phyloP scores from a whole-genome alignment of 1,140 invertebrate species.

The Pissodes strobi region DNA sequence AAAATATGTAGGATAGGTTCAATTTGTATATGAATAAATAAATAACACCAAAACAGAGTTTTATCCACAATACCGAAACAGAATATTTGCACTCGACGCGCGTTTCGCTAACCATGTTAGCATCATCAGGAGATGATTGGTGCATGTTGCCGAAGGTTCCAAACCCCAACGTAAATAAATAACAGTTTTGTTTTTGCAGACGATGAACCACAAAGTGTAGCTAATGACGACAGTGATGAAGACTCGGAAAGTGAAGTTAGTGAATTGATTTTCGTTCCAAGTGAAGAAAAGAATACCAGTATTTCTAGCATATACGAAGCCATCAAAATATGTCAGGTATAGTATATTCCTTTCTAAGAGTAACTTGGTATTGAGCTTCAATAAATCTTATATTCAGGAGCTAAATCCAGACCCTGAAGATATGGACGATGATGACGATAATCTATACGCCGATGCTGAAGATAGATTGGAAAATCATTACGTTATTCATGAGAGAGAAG shows the following conservation, averaged over 20 bases:
- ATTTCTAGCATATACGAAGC: constrained; percentile 70
- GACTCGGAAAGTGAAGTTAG: constrained; percentile 60
- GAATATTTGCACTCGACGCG: no score
- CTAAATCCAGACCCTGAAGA: constrained; percentile 53
- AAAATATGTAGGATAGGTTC: no score
- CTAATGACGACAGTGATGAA: constrained; percentile 59
- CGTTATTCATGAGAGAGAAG: constrained; percentile 38
- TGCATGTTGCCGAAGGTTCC: no score
- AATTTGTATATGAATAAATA: no score
- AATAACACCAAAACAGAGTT: no score
- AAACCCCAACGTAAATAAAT: no score
- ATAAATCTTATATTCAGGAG: constrained; percentile 43
- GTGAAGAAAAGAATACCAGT: constrained; percentile 59
- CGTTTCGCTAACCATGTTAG: no score
- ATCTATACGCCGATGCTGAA: constrained; percentile 48
- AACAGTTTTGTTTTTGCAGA: no score
- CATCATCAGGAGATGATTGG: background rate
- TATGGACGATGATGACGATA: constrained; percentile 49
- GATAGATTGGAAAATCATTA: constrained; percentile 45
- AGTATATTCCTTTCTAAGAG: background rate
- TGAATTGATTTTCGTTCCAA: constrained; percentile 72
- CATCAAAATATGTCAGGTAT: constrained; percentile 71
- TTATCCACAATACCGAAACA: no score
- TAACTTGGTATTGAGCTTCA: background rate
- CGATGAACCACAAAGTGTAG: constrained; percentile 52